Conservation (phyloP, 2,113 vertebrate species). For the Oryzias melastigma region DNA sequence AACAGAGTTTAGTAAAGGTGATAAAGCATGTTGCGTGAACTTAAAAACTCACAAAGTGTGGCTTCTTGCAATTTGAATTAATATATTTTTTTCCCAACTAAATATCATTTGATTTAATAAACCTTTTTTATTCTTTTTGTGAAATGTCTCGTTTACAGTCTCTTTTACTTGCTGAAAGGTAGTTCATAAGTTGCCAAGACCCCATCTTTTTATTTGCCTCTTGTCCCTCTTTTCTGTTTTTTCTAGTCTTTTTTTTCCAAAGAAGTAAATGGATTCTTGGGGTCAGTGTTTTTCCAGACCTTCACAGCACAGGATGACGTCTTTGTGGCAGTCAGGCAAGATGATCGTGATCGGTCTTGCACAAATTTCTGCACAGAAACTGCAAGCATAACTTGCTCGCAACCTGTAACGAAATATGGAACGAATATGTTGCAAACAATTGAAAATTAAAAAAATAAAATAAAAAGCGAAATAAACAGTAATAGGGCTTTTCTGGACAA, state of each 20-base stretch:
- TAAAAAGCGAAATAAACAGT: too few relatives aligned
- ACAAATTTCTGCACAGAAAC: slow-evolving; percentile 15
- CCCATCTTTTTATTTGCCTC: slow-evolving; percentile 18
- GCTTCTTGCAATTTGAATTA: not conserved
- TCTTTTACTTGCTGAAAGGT: not conserved
- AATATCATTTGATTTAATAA: too few relatives aligned
- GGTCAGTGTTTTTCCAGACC: slow-evolving; percentile 38
- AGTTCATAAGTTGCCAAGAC: slow-evolving; percentile 12
- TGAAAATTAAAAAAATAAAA: too few relatives aligned
- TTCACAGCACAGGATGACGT: slow-evolving; percentile 46
- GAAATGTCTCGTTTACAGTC: too few relatives aligned
- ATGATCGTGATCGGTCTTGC: slow-evolving; percentile 26
- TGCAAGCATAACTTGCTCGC: not conserved
- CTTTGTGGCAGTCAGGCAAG: slow-evolving; percentile 43
- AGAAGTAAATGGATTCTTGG: slow-evolving; percentile 11
- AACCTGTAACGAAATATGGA: slow-evolving; percentile 7
- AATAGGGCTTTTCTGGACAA: too few relatives aligned
- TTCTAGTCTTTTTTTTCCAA: slow-evolving; percentile 42
- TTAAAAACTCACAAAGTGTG: not conserved
- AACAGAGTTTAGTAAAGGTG: not conserved
- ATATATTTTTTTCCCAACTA: too few relatives aligned
- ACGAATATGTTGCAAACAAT: not conserved
- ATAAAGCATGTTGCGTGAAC: not conserved
- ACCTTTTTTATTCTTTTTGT: too few relatives aligned
- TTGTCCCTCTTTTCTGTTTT: slow-evolving; percentile 3